These are phyloP conservation scores for Brachylomia viminalis DNA, from an alignment of 2,888 invertebrate genomes.

Conservation along the genomic window DNA sequence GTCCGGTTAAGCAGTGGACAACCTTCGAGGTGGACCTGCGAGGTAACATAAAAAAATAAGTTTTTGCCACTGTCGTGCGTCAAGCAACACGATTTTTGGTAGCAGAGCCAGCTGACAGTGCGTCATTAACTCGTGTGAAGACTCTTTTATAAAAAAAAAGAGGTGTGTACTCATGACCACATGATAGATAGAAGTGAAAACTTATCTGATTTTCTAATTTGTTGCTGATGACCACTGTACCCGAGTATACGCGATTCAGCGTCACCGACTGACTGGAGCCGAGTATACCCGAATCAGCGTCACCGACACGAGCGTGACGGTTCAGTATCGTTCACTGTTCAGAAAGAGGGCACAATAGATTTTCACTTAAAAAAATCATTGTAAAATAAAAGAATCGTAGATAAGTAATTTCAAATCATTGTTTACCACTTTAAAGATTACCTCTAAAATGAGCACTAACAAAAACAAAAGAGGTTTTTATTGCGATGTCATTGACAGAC, in stretches of 20 bases:
- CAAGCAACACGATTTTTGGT: too few relatives aligned
- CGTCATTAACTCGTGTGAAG: too few relatives aligned
- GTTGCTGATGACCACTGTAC: too few relatives aligned
- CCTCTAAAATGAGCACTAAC: slow-evolving; percentile 29
- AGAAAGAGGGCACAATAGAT: too few relatives aligned
- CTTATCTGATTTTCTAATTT: background rate
- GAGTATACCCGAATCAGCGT: background rate
- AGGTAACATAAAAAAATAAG: too few relatives aligned
- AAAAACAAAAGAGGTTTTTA: slow-evolving; percentile 47
- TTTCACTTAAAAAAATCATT: background rate
- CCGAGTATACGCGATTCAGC: background rate
- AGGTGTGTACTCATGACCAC: background rate
- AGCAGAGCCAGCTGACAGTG: too few relatives aligned
- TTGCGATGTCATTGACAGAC: slow-evolving; percentile 38
- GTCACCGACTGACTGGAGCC: background rate
- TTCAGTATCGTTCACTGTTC: too few relatives aligned
- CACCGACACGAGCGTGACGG: background rate
- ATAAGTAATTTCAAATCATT: background rate
- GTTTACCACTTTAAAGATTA: slow-evolving; percentile 3
- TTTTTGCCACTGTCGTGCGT: too few relatives aligned
- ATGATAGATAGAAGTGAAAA: background rate
- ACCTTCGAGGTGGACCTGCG: too few relatives aligned
- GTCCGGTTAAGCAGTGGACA: too few relatives aligned
- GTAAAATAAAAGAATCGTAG: background rate
- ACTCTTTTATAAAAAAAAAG: too few relatives aligned